Percentiles rank a stretch among this genome's conserved stretches.
phyloP scores from a whole-genome alignment of 2,797 vertebrate species.

The Thaleichthys pacificus region DNA sequence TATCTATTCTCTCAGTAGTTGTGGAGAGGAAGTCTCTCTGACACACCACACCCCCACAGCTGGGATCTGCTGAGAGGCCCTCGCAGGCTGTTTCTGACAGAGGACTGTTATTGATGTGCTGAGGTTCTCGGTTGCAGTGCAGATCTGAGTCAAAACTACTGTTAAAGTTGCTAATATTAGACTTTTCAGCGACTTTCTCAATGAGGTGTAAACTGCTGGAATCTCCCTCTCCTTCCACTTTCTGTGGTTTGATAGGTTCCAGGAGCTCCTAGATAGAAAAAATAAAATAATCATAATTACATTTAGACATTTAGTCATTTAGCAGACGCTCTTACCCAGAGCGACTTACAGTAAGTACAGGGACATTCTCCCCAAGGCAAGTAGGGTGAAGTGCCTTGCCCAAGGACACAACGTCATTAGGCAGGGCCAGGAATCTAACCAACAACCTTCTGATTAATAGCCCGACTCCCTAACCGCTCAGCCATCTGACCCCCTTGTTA shows the following conservation, averaged over 20 bases:
- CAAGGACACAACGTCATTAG: too few species aligned
- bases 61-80: constrained; percentile 9
- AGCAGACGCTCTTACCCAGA: too few species aligned
- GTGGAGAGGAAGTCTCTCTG: constrained; percentile 5
- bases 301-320: too few species aligned
- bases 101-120: neutral
- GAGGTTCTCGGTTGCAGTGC: neutral
- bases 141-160: neutral
- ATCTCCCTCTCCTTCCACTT: constrained; percentile 62
- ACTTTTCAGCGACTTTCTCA: constrained; percentile 38
- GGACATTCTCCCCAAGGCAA: too few species aligned
- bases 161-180: constrained; percentile 2
- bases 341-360: too few species aligned
- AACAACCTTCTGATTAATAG: too few species aligned
- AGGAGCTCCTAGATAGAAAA: constrained; percentile 58
- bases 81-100: neutral
- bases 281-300: neutral
- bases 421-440: too few species aligned
- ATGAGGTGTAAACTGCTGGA: constrained; percentile 67
- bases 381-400: too few species aligned
- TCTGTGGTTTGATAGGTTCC: constrained; percentile 39
- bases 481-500: too few species aligned
- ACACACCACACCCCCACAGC: constrained; percentile 4
- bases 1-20: neutral
- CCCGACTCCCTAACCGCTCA: too few species aligned